Percentiles rank a stretch among this genome's conserved stretches.
Conservation (phyloP, 2,113 vertebrate genomes). For the Heteronetta atricapilla region DNA sequence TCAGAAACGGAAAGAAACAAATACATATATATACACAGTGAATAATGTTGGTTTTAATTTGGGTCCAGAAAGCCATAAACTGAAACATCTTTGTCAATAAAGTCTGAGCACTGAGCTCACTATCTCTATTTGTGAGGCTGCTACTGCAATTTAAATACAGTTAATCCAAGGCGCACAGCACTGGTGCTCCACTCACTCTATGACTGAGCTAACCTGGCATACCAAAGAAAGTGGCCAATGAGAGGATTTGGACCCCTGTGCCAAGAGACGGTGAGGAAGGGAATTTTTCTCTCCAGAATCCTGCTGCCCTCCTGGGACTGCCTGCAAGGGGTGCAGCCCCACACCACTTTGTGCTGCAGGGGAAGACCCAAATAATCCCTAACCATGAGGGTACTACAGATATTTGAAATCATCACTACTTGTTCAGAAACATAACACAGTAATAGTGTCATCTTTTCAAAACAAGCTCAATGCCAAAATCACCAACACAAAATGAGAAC, state of each 20-base stretch:
- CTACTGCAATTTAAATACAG: neutral
- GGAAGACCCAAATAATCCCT: neutral
- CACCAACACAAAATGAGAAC: neutral
- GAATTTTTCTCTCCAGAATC: neutral
- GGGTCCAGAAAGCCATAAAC: neutral
- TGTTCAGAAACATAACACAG: neutral
- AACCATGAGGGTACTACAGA: neutral
- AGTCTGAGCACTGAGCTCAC: neutral
- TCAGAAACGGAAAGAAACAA: neutral
- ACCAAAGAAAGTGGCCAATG: accelerated
- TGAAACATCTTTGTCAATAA: neutral
- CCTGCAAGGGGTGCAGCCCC: neutral
- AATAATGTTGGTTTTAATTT: neutral
- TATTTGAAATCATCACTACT: neutral
- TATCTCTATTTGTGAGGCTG: neutral
- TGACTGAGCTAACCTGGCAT: neutral
- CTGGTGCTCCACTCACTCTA: neutral
- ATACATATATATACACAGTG: neutral
- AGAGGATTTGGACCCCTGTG: neutral
- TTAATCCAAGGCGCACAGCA: neutral
- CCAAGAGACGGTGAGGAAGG: neutral
- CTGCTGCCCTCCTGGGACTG: neutral
- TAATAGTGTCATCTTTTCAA: neutral
- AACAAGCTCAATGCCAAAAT: neutral
- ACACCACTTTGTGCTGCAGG: neutral